Conservation (phyloP, 2,888 invertebrate species). For the Drosophila nr. medialis region DNA sequence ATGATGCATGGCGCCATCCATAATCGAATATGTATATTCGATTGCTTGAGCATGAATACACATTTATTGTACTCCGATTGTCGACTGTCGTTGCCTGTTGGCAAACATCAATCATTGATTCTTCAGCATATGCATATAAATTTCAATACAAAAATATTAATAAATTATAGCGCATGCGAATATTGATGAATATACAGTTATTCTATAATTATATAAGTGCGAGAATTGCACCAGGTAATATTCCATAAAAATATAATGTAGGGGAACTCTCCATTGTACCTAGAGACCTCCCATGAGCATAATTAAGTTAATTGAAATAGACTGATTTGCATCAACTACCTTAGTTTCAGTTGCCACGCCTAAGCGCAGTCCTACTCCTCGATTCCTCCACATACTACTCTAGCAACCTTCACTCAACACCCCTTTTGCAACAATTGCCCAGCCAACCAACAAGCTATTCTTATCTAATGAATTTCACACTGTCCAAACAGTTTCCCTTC, state of each 20-base stretch:
- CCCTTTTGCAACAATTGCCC: too few relatives aligned
- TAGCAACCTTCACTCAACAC: too few relatives aligned
- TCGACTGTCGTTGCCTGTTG: slow-evolving; percentile 3
- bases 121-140: slow-evolving; percentile 14
- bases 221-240: background rate
- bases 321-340: background rate
- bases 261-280: background rate
- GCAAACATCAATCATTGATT: slow-evolving; percentile 33
- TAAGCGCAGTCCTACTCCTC: background rate
- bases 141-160: slow-evolving; percentile 11
- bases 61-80: slow-evolving; percentile 9
- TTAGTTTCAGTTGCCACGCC: background rate
- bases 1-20: slow-evolving; percentile 50
- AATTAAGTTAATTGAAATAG: background rate
- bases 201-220: background rate
- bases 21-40: slow-evolving; percentile 46
- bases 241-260: background rate
- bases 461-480: too few relatives aligned
- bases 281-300: background rate
- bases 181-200: background rate
- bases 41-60: slow-evolving; percentile 11
- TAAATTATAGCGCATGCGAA: slow-evolving; percentile 9
- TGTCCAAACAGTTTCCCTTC: too few relatives aligned
- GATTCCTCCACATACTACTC: too few relatives aligned
- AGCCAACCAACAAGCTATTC: too few relatives aligned